phyloP scores from a whole-genome alignment of 2,888 invertebrate genomes.

The Balanococcus diminutus region DNA sequence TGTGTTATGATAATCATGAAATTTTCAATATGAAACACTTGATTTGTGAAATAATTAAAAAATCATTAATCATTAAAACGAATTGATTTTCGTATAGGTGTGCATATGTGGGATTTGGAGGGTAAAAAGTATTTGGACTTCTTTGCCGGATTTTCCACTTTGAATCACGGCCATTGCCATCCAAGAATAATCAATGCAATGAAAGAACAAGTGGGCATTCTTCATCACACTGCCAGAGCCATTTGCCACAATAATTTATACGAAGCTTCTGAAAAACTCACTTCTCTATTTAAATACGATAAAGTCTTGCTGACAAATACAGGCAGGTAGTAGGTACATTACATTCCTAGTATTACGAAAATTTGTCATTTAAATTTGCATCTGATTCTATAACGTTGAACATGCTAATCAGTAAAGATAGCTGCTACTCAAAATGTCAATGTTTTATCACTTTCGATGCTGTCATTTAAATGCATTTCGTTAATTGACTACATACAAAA shows the following conservation, averaged over 20 bases:
- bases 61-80: too few species aligned
- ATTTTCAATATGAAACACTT: too few species aligned
- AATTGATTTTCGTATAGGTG: constrained; percentile 67
- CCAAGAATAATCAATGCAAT: constrained; percentile 81
- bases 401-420: neutral
- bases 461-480: neutral
- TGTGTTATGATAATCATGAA: too few species aligned
- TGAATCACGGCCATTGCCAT: constrained; percentile 95
- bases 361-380: neutral
- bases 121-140: constrained; percentile 91
- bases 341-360: too few species aligned
- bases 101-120: constrained; percentile 92
- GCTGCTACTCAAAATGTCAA: neutral
- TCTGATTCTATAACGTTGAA: neutral
- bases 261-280: constrained; percentile 84
- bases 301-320: constrained; percentile 95
- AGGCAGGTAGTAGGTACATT: constrained; percentile 60
- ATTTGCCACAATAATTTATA: constrained; percentile 88
- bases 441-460: neutral
- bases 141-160: constrained; percentile 91
- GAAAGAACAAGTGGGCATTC: constrained; percentile 63
- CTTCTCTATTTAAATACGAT: constrained; percentile 82
- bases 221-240: constrained; percentile 73
- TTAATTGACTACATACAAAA: too few species aligned
- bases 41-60: too few species aligned